phyloP scores from a whole-genome alignment of 2,888 invertebrate species.

The Lithophane ornitopus region DNA sequence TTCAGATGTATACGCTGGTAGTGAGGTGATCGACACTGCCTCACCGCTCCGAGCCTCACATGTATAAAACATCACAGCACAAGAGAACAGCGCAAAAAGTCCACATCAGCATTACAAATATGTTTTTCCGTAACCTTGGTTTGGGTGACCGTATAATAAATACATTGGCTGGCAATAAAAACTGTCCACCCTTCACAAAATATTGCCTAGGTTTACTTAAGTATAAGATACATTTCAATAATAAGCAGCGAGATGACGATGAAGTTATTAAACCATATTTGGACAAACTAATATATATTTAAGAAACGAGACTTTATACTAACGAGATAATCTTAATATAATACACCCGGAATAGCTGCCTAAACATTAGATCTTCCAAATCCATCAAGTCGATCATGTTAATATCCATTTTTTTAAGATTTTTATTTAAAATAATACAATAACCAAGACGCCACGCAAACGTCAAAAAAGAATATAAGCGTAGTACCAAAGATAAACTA shows the following conservation, averaged over 20 bases:
- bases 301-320: neutral
- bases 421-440: too few species aligned
- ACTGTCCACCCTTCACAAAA: conserved; percentile 55
- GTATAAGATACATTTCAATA: neutral
- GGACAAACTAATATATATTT: neutral
- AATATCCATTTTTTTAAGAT: too few species aligned
- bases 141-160: conserved; percentile 79
- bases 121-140: conserved; percentile 86
- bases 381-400: too few species aligned
- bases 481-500: too few species aligned
- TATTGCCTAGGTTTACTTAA: conserved; percentile 35
- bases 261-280: neutral
- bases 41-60: conserved; percentile 78
- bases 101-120: conserved; percentile 84
- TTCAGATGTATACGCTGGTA: conserved; percentile 63
- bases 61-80: conserved; percentile 82
- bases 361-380: neutral
- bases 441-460: too few species aligned
- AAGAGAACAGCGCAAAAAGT: conserved; percentile 83
- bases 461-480: too few species aligned
- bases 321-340: neutral
- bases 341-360: neutral
- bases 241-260: neutral
- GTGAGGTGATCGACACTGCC: conserved; percentile 83
- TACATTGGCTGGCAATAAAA: conserved; percentile 68